Conservation (phyloP, 2,888 invertebrate species). For the Cephus pygmeus region DNA sequence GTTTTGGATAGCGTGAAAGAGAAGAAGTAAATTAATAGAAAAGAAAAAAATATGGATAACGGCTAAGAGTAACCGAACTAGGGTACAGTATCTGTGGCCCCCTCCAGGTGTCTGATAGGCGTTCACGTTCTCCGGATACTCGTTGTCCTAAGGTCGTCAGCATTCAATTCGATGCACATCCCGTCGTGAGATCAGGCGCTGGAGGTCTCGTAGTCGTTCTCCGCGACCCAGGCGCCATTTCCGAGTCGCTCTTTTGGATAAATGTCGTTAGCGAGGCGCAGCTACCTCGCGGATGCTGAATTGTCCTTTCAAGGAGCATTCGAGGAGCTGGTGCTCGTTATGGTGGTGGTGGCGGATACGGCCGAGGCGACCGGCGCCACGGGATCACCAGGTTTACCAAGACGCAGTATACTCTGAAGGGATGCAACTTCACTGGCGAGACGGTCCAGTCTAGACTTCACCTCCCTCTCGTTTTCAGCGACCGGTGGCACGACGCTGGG, state of each 20-base stretch:
- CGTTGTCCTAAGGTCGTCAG: neutral
- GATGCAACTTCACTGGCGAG: slow-evolving; percentile 92
- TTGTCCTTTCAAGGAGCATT: neutral
- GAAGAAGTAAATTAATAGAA: neutral
- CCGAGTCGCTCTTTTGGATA: neutral
- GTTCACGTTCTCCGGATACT: neutral
- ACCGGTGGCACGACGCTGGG: slow-evolving; percentile 58
- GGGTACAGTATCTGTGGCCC: neutral
- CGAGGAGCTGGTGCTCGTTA: slow-evolving; percentile 3
- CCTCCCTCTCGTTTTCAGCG: slow-evolving; percentile 77
- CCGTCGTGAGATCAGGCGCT: neutral
- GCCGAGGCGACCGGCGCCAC: slow-evolving; percentile 37
- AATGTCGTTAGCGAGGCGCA: slow-evolving; percentile 14
- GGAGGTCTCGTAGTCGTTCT: slow-evolving; percentile 1
- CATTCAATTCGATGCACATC: neutral
- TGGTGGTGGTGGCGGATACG: neutral
- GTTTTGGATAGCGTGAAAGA: neutral
- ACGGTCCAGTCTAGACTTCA: slow-evolving; percentile 87
- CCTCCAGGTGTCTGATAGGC: neutral
- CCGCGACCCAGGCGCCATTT: neutral
- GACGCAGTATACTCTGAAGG: slow-evolving; percentile 84
- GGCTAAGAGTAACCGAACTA: neutral
- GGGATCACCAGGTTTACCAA: slow-evolving; percentile 66
- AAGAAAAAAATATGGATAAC: neutral
- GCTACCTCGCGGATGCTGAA: neutral